A percentile compares a stretch with the other conserved stretches of the same genome.
Conservation (phyloP, 2,797 vertebrate species). For the Rhyacichthys aspro region DNA sequence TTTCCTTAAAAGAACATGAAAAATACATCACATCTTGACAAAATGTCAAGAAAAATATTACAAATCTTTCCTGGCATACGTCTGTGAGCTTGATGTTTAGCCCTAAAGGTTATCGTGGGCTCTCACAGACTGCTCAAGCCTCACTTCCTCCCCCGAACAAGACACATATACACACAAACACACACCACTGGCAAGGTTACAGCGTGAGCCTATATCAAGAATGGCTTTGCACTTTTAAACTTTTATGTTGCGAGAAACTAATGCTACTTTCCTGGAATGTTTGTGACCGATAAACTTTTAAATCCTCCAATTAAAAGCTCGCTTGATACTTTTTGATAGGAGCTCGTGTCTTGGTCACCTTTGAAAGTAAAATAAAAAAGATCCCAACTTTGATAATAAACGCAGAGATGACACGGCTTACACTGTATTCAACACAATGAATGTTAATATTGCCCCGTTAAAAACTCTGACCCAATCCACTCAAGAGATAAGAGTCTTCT, state of each 20-base stretch:
- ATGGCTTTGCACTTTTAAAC: no score
- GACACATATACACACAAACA: neutral
- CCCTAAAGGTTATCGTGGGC: constrained; percentile 50
- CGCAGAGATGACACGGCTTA: neutral
- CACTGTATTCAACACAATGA: constrained; percentile 8
- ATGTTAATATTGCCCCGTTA: constrained; percentile 12
- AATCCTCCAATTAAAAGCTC: neutral
- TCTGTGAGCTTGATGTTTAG: constrained; percentile 36
- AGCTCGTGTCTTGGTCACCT: neutral
- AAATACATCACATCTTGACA: constrained; percentile 40
- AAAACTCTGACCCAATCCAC: neutral
- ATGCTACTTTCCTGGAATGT: constrained; percentile 8
- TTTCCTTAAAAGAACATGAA: constrained; percentile 31
- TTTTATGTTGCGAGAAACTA: neutral
- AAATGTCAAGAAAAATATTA: constrained; percentile 45
- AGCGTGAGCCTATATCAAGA: neutral
- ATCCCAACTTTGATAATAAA: neutral
- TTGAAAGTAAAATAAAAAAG: constrained; percentile 3
- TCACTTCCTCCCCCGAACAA: neutral
- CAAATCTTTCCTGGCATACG: constrained; percentile 18
- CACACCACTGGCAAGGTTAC: constrained; percentile 31
- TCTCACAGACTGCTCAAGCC: constrained; percentile 19
- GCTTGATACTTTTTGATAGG: constrained; percentile 5
- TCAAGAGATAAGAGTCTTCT: neutral
- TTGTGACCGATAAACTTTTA: neutral